Percentiles rank a stretch among this genome's conserved stretches.
Evolutionary conservation across 2,113 vertebrate genomes (phyloP).

Genomic region (Xenus cinereus): DNA sequence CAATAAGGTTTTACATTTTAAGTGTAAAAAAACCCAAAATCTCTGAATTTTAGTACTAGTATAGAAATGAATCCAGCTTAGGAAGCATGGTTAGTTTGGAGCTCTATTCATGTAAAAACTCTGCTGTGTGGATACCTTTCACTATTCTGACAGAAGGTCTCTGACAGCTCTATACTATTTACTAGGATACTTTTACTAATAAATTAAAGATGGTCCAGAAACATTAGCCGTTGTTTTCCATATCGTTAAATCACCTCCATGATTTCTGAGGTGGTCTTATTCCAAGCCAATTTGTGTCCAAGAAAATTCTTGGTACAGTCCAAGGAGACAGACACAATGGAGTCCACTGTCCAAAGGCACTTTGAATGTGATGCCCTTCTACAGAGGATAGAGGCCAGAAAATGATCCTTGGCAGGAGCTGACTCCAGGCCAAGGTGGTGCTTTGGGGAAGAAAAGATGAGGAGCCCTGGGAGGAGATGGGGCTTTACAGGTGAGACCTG

Average conservation of each 20-base stretch:
- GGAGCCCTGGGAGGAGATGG: background rate
- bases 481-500: background rate
- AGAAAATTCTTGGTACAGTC: background rate
- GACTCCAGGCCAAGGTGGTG: background rate
- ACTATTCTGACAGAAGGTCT: background rate
- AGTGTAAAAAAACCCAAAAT: background rate
- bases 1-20: background rate
- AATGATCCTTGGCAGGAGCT: background rate
- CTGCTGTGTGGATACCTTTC: background rate
- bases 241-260: background rate
- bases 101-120: background rate
- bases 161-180: background rate
- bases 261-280: background rate
- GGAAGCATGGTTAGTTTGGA: background rate
- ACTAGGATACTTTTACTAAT: background rate
- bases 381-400: background rate
- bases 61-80: background rate
- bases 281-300: background rate
- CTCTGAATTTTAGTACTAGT: background rate
- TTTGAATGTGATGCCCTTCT: fast-evolving
- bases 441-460: background rate
- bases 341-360: background rate
- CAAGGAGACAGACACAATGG: background rate
- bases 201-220: background rate
- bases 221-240: background rate